These are phyloP conservation scores for Gephyroberyx darwinii DNA, from an alignment of 2,797 vertebrate species.

Conservation along the genomic window DNA sequence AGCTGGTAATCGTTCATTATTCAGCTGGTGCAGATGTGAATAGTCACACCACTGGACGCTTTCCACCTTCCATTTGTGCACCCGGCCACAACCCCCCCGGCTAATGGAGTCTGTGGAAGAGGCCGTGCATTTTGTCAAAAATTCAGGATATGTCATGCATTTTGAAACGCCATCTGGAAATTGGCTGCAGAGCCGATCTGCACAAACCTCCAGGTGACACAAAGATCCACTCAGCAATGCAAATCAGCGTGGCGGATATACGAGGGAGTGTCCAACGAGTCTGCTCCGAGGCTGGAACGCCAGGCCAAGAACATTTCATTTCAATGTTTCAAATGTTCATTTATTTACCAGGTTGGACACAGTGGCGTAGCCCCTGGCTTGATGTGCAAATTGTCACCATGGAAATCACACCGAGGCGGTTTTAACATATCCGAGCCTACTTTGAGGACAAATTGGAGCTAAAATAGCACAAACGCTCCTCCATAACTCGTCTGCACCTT, in stretches of 20 bases:
- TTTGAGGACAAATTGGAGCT: constrained; percentile 34
- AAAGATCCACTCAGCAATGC: constrained; percentile 68
- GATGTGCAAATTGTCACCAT: constrained; percentile 47
- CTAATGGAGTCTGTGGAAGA: constrained; percentile 70
- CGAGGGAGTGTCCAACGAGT: constrained; percentile 56
- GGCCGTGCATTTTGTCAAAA: constrained; percentile 42
- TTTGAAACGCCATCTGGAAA: constrained; percentile 68
- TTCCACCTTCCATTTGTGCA: constrained; percentile 65
- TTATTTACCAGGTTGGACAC: constrained; percentile 61
- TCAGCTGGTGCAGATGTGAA: constrained; percentile 78
- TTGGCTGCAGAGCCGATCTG: constrained; percentile 57
- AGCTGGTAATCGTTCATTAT: constrained; percentile 76
- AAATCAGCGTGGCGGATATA: constrained; percentile 63
- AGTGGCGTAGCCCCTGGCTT: constrained; percentile 40
- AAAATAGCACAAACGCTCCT: constrained; percentile 37
- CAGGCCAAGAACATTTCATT: constrained; percentile 62
- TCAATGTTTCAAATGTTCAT: constrained; percentile 60
- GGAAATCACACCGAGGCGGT: constrained; percentile 38
- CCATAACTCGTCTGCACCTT: constrained; percentile 21
- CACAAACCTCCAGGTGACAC: constrained; percentile 73
- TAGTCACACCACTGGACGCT: constrained; percentile 75
- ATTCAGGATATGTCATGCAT: constrained; percentile 63
- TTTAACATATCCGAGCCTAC: constrained; percentile 32
- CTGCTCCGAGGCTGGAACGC: constrained; percentile 49
- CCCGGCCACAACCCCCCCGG: constrained; percentile 10